Base-by-base conservation (phyloP, 2,888 invertebrate species). In the Scaptomyza cyrtandrae region DNA sequence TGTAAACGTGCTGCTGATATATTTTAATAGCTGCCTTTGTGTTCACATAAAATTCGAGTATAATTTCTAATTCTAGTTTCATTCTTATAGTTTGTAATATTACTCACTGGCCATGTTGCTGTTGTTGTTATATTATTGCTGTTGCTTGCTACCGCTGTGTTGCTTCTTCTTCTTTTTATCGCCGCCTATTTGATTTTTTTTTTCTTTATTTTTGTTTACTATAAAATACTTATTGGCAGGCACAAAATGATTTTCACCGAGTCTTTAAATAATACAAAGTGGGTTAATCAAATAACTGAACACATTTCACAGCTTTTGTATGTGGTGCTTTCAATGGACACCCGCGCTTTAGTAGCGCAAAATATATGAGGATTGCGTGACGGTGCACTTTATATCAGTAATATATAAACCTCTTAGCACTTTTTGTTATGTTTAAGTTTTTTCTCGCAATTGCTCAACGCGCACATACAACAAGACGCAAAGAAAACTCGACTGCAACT, bases 51-150 rank as follows among this genome's bases (percentile, higher is more conserved):
- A 71, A 54, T 53, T 39, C 3, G 50, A 52, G 62, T 55, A 53
- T 57, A 65, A 37, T 66, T 63, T 81, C 53, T 50, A 10, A 64
- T 69, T 71, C 58, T 33, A 63, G 59, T 71, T 65, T 59, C 31
- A 31, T 33, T 33, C 33, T 33, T 33, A 14, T 35, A 35, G 52
- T 65, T 53, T 49, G 60, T 68, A 67, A 74, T 78, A 71, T 80
- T 90, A 90, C 90, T 90, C 75, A 90, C 90, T 90, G 80, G 90
- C 89, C 91, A 90, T 90, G 75, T 64, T 68, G 59, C 19, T 68
- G 50, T 67, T 64, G 57, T 35, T 70, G 55, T 49, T 10, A 16
- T 16, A 16, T 41, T 61, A 48, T 54, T 70, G 53, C 39, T 71
- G 63, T 48, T 78, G 49, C 45, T 53, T 71, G 50, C 59, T 71